These are phyloP conservation scores for Epistrophella euchroma DNA, from an alignment of 2,888 invertebrate species.

Conservation along the genomic window DNA sequence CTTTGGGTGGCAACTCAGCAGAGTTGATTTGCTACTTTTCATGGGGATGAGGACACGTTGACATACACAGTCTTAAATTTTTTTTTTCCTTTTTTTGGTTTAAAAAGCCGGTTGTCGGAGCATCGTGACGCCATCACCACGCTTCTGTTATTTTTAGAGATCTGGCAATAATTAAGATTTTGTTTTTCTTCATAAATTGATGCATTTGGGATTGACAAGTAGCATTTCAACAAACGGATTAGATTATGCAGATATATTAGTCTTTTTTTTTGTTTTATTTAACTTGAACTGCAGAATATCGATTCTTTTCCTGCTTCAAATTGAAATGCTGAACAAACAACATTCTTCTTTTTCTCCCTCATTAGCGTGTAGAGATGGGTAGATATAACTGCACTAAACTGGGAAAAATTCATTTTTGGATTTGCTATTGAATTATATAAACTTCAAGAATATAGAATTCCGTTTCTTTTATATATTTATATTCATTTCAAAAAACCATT, in stretches of 20 bases:
- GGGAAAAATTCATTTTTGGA: not conserved
- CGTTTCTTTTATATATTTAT: no score
- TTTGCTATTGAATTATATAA: no score
- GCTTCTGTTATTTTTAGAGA: slow-evolving; percentile 55
- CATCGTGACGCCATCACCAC: slow-evolving; percentile 40
- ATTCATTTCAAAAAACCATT: no score
- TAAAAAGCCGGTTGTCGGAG: slow-evolving; percentile 51
- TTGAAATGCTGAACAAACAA: not conserved
- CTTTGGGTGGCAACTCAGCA: not conserved
- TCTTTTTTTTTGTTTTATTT: not conserved
- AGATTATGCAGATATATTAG: not conserved
- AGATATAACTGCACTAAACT: slow-evolving; percentile 20
- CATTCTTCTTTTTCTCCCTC: not conserved
- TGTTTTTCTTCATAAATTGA: not conserved
- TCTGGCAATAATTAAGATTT: slow-evolving; percentile 8
- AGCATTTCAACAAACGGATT: not conserved
- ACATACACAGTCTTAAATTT: not conserved
- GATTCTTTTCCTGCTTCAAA: slow-evolving; percentile 19
- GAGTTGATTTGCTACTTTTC: not conserved
- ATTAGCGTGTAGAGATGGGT: not conserved
- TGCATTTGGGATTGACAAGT: not conserved
- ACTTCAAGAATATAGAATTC: no score
- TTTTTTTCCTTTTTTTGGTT: not conserved
- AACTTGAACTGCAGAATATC: slow-evolving; percentile 21
- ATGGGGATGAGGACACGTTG: slow-evolving; percentile 29